Conservation (phyloP, 2,797 vertebrate genomes). For the Liasis olivaceus region DNA sequence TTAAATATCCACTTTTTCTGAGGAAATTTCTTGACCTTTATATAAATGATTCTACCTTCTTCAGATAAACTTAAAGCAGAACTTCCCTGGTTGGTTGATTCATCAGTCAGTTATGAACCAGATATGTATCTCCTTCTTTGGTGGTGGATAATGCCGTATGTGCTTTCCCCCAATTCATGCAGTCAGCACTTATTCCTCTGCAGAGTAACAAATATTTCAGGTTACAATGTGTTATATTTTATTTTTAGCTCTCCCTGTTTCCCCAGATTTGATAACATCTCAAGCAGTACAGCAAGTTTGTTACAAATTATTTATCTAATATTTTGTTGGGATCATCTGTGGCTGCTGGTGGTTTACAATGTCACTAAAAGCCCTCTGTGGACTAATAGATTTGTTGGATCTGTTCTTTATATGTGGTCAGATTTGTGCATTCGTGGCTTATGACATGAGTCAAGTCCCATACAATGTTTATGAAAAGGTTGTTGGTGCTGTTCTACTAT, state of each 20-base stretch:
- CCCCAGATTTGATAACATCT: conserved; percentile 58
- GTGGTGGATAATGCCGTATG: conserved; percentile 43
- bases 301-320: conserved; percentile 75
- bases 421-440: conserved; percentile 58
- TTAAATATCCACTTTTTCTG: too few species aligned
- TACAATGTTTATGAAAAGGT: conserved; percentile 49
- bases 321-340: conserved; percentile 66
- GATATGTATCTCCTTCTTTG: conserved; percentile 4
- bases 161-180: conserved; percentile 47
- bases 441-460: conserved; percentile 54
- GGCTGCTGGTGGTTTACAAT: conserved; percentile 69
- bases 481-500: conserved; percentile 53
- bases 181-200: conserved; percentile 51
- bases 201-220: conserved; percentile 56
- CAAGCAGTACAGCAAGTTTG: conserved; percentile 67
- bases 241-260: conserved; percentile 60
- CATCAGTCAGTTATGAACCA: conserved; percentile 28
- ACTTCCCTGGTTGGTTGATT: not conserved
- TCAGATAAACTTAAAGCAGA: not conserved
- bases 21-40: not conserved
- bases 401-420: conserved; percentile 57
- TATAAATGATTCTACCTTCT: not conserved
- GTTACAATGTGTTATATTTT: conserved; percentile 68
- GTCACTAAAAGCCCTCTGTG: conserved; percentile 62
- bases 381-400: conserved; percentile 61